Conservation (phyloP, 2,888 invertebrate species). For the Oxyteleia sp. region DNA sequence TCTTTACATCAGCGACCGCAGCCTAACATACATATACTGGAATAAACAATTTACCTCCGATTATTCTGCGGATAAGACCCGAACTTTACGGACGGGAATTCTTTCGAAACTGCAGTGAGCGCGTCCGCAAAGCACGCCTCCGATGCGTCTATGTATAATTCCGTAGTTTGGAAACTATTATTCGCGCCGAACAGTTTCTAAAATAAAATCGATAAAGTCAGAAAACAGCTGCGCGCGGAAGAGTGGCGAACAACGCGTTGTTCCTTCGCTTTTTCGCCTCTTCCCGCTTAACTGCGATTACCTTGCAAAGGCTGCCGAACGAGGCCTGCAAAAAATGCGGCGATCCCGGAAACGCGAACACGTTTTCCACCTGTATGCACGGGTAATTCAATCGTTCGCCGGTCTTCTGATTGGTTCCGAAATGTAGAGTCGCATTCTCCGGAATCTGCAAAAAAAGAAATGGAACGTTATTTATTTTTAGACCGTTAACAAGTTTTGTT, state of each 20-base stretch:
- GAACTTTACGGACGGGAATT: constrained; percentile 88
- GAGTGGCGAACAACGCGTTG: neutral
- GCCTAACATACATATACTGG: constrained; percentile 12
- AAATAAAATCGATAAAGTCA: constrained; percentile 51
- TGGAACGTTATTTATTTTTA: too few species aligned
- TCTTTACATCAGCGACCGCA: neutral
- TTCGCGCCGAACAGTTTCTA: constrained; percentile 86
- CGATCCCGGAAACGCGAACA: constrained; percentile 92
- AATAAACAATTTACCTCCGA: constrained; percentile 84
- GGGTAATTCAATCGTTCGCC: constrained; percentile 86
- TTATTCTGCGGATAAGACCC: constrained; percentile 89
- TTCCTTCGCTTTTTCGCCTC: neutral
- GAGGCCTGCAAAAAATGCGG: constrained; percentile 88
- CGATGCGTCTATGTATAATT: constrained; percentile 87
- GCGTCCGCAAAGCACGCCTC: constrained; percentile 88
- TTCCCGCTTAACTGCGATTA: constrained; percentile 56
- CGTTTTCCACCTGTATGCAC: constrained; percentile 89
- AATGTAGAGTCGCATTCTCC: constrained; percentile 87
- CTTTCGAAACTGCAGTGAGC: constrained; percentile 86
- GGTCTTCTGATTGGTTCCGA: constrained; percentile 82
- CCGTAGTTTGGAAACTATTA: constrained; percentile 86
- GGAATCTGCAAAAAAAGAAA: constrained; percentile 88
- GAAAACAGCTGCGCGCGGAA: constrained; percentile 13
- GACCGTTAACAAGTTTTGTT: too few species aligned
- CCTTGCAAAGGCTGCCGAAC: constrained; percentile 85